Base-by-base conservation (phyloP, 2,888 invertebrate genomes). In the Agrenia bidenticulata region DNA sequence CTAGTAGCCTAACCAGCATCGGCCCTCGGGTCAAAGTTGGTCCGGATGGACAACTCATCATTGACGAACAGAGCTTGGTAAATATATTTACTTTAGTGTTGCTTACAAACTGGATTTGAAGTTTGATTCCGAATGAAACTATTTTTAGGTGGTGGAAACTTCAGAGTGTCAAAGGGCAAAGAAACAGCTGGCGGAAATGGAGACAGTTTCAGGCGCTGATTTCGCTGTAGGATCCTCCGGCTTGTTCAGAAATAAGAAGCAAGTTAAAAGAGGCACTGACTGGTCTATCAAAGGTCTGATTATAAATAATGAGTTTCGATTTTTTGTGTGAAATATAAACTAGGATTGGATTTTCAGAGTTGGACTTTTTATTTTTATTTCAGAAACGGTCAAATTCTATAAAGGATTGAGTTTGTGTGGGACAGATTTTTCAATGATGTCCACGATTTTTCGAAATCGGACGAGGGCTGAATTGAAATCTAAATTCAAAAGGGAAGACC, bases 401-500 rank as follows among this genome's bases (percentile, higher is more conserved):
- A 86, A 89, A 77, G 94, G 94, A 1, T 81, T 97, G 11, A 92
- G 90, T 76, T 88, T 89, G 9, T 85, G 95, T 57, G 96, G 96
- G 0, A 94, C 95, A 0, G 96, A 97, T 82, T 97, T 97, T 81
- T 87, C 91, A 4, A 81, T 94, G 59, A 95, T 97, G 92, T 84
- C 87, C 67, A 85, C 87, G 57, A 81, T 92, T 49, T 94, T 95
- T 81, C 89, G 92, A 0, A 86, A 86, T 49, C 84, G 95, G 66
- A 87, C 86, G 0, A 82, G 96, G 15, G 82, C 86, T 61, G 94
- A 96, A 77, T 82, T 97, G 11, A 96, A 96, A 80, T 81, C 89
- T 32, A 97, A 97, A 81, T 97, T 92, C 79, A 94, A 94, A 78
- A 89, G 90, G 77, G 97, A 97, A 80, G 96, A 96, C 78, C 84